phyloP scores from a whole-genome alignment of 2,888 invertebrate genomes.

The Megastigmus dorsalis region DNA sequence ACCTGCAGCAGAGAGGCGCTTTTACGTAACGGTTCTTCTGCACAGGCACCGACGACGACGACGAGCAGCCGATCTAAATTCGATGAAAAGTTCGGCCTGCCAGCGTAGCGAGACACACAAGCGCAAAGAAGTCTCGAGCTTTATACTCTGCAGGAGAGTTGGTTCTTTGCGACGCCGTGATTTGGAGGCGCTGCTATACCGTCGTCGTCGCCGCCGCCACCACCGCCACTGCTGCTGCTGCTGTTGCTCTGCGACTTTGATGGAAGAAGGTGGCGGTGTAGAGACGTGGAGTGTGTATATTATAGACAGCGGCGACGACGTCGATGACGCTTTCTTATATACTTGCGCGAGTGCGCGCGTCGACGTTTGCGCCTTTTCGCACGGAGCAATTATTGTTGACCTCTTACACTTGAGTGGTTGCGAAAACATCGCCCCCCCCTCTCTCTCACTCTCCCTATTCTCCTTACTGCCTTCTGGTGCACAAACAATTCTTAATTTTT shows the following conservation, averaged over 20 bases:
- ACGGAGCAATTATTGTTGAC: slow-evolving; percentile 7
- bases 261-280: not conserved
- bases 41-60: no score
- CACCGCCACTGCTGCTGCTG: no score
- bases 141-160: no score
- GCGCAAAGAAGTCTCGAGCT: no score
- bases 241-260: no score
- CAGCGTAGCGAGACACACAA: not conserved
- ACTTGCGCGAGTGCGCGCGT: no score
- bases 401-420: not conserved
- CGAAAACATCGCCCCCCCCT: no score
- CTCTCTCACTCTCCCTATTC: no score
- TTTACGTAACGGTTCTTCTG: slow-evolving; percentile 54
- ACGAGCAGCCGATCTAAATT: slow-evolving; percentile 46
- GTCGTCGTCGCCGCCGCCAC: no score
- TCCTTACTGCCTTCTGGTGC: no score
- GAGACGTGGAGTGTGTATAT: no score
- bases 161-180: not conserved
- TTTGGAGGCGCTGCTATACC: not conserved
- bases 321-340: slow-evolving; percentile 27
- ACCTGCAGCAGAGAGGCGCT: slow-evolving; percentile 29
- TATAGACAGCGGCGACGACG: not conserved
- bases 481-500: no score
- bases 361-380: not conserved
- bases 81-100: slow-evolving; percentile 41